Base-by-base conservation (phyloP, 2,888 invertebrate species). In the Cryptus armator region DNA sequence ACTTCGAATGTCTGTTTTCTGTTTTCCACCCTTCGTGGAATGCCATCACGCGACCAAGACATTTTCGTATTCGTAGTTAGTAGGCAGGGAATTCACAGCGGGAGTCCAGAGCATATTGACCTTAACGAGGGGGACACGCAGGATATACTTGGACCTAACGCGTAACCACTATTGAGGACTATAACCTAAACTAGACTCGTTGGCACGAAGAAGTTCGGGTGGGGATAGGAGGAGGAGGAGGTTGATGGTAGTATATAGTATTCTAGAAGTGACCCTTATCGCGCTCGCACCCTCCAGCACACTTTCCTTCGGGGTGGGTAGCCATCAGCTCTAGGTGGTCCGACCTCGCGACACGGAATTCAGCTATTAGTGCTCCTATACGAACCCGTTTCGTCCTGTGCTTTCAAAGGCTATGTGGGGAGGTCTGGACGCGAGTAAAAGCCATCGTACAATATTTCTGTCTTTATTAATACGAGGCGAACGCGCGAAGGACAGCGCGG, bases 341-440 rank as follows among this genome's bases (percentile, higher is more conserved):
- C 86, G 89, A 88, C 90, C 88, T 90, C 87, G 88, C 86, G 86
- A 89, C 92, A 92, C 92, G 92, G 91, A 89, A 92, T 92, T 88
- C 85, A 84, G 89, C 89, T 91, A 92, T 92, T 92, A 92, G 89
- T 89, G 80, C 86, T 44, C 64, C 67, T 62, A 43, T 56, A 78
- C 48, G 53, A 48, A 29, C 9, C 59, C 29, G 5, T 51, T 76
- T 70, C 37, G 44, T 51, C 37, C 44, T 48, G 24, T 62, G 71
- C 62, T 44, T 44, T 53, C 56, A 66, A 79, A 75, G 56, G 64
- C 75, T 44, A 56, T 29, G n/a, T 29, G 14, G 24, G 24, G 24
- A 24, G 24, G n/a, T 14, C 19, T 4, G 46, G 32, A 32, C 6
- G 64, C 24, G 46, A 14, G 66, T 56, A 74, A 81, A 53, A 70